Percentiles rank a stretch among this genome's conserved stretches.
Conservation (phyloP, 2,888 invertebrate species). For the Temnothorax unifasciatus region DNA sequence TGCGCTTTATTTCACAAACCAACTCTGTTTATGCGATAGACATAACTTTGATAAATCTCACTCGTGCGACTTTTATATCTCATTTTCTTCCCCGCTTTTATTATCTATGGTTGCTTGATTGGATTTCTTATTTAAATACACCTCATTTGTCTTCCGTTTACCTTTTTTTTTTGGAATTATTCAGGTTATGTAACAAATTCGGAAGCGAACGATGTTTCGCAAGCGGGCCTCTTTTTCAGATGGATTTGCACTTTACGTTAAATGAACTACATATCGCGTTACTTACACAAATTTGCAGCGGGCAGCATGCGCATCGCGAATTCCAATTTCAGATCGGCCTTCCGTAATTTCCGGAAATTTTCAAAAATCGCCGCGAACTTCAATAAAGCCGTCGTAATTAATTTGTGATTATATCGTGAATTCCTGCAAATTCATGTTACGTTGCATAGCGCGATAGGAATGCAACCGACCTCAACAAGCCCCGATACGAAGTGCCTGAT, state of each 20-base stretch:
- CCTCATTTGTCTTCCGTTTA: not conserved
- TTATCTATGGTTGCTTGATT: not conserved
- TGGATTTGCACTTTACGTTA: slow-evolving; percentile 54
- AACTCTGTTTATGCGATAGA: not conserved
- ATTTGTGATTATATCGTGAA: slow-evolving; percentile 77
- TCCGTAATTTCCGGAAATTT: slow-evolving; percentile 74
- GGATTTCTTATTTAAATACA: not conserved
- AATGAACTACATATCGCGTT: slow-evolving; percentile 68
- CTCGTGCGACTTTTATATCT: not conserved
- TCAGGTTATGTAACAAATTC: slow-evolving; percentile 4
- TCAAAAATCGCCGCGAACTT: slow-evolving; percentile 75
- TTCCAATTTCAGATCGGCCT: slow-evolving; percentile 74
- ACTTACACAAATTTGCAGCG: slow-evolving; percentile 51
- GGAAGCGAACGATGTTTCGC: slow-evolving; percentile 6
- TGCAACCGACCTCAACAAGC: slow-evolving; percentile 77
- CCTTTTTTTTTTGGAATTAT: not conserved
- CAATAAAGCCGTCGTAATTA: slow-evolving; percentile 77
- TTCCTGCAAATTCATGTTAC: slow-evolving; percentile 76
- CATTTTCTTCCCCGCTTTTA: not conserved
- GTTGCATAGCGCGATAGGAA: slow-evolving; percentile 75
- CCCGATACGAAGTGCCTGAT: slow-evolving; percentile 74
- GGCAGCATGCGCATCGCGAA: slow-evolving; percentile 65
- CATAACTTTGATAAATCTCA: not conserved
- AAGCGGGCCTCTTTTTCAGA: slow-evolving; percentile 52
- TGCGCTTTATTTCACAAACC: not conserved